Conservation (phyloP, 1,140 invertebrate species). For the Periplaneta americana region DNA sequence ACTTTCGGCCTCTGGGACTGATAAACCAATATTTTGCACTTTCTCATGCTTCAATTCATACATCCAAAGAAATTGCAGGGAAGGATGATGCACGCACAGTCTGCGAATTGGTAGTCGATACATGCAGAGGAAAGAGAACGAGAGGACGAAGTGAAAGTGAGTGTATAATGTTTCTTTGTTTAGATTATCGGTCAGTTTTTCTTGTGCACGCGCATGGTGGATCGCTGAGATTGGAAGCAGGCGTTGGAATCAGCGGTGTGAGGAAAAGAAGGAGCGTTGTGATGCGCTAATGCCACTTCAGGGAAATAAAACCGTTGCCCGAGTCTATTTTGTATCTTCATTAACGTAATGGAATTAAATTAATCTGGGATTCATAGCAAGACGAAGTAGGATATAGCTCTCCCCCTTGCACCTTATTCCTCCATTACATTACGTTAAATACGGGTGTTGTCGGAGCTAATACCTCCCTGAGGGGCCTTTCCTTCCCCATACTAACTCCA, state of each 20-base stretch:
- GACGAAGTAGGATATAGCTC: background rate
- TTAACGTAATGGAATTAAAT: constrained; percentile 26
- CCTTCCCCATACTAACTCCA: background rate
- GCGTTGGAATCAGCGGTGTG: background rate
- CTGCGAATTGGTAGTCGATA: no score
- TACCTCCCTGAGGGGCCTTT: constrained; percentile 11
- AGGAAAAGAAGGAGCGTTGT: background rate
- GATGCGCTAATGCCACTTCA: constrained; percentile 12
- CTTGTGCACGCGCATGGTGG: background rate
- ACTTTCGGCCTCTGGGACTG: no score
- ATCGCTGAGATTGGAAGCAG: background rate
- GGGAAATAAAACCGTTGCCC: constrained; percentile 12
- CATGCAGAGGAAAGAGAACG: no score
- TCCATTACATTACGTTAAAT: constrained; percentile 20
- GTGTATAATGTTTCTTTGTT: background rate
- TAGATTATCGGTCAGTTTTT: background rate
- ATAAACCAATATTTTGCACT: no score
- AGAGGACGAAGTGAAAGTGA: background rate
- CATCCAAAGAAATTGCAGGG: no score
- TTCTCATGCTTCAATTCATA: no score
- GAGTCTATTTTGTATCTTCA: constrained; percentile 26
- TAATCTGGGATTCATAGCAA: constrained; percentile 22
- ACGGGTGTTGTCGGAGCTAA: constrained; percentile 17
- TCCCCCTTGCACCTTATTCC: background rate
- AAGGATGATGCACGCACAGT: no score